Evolutionary conservation across 37 sponge, comb jelly and placozoan species (phyloP).

Genomic region (Halisarca cf. caerulea): DNA sequence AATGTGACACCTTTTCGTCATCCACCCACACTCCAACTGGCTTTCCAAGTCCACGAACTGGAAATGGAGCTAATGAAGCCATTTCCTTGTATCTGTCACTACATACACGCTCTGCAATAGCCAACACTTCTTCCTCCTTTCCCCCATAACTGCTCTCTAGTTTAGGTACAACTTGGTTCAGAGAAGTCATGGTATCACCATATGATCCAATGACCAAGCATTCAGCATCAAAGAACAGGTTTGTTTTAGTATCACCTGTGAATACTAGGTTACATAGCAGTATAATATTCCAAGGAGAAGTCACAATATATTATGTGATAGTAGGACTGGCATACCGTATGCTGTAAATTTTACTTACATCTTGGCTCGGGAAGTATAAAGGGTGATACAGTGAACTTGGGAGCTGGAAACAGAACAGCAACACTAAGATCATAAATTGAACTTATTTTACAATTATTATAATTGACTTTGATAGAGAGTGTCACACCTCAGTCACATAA

Average conservation of each 20-base stretch:
- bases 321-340: too few relatives aligned
- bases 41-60: background rate
- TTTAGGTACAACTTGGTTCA: background rate
- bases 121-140: conserved; percentile 13
- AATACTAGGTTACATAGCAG: background rate
- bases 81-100: background rate
- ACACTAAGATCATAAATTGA: too few relatives aligned
- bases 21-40: conserved; percentile 15
- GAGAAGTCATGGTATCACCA: background rate
- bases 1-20: conserved; percentile 8
- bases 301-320: too few relatives aligned
- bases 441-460: too few relatives aligned
- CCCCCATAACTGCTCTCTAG: background rate
- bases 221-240: background rate
- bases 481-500: too few relatives aligned
- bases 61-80: background rate
- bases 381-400: too few relatives aligned
- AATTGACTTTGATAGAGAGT: too few relatives aligned
- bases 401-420: too few relatives aligned
- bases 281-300: too few relatives aligned
- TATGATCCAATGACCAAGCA: background rate
- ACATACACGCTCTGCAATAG: background rate
- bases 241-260: background rate
- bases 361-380: too few relatives aligned
- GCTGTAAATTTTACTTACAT: too few relatives aligned